These are phyloP conservation scores for Oreonectes daqikongensis DNA, from an alignment of 2,797 vertebrate species.

Conservation along the genomic window DNA sequence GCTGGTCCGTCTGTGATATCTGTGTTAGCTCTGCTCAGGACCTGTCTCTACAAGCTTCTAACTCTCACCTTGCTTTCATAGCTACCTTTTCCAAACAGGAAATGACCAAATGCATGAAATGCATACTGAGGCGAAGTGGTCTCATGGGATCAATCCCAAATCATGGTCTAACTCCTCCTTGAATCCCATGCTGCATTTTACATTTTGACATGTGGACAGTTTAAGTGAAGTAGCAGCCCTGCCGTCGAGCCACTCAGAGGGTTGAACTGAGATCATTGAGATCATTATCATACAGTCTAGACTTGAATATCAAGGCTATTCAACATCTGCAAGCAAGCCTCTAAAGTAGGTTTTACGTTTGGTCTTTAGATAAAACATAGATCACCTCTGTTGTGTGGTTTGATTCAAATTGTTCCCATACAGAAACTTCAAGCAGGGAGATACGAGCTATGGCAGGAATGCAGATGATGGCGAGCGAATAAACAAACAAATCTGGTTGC, in stretches of 20 bases:
- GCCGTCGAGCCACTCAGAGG: slow-evolving; percentile 17
- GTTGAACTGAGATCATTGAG: background rate
- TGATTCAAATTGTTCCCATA: slow-evolving; percentile 21
- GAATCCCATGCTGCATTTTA: slow-evolving; percentile 41
- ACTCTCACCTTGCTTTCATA: slow-evolving; percentile 43
- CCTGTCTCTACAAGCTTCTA: slow-evolving; percentile 55
- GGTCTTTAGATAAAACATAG: background rate
- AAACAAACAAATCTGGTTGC: slow-evolving; percentile 33
- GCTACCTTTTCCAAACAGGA: slow-evolving; percentile 44
- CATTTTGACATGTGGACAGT: slow-evolving; percentile 40
- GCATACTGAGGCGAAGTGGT: slow-evolving; percentile 47
- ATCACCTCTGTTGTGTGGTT: slow-evolving; percentile 13
- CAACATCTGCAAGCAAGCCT: slow-evolving; percentile 40
- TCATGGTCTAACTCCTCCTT: slow-evolving; percentile 43
- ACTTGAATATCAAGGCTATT: slow-evolving; percentile 32
- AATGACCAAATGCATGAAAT: slow-evolving; percentile 32
- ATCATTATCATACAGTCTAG: slow-evolving; percentile 23
- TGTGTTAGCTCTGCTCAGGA: slow-evolving; percentile 61
- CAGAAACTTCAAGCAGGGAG: slow-evolving; percentile 8
- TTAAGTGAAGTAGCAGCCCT: slow-evolving; percentile 52
- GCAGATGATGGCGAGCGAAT: slow-evolving; percentile 20
- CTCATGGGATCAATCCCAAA: slow-evolving; percentile 44
- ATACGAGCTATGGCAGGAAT: slow-evolving; percentile 29
- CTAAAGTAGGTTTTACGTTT: slow-evolving; percentile 25
- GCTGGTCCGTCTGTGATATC: slow-evolving; percentile 65